These are phyloP conservation scores for Smithornis capensis DNA, from an alignment of 2,113 vertebrate genomes.

Conservation along the genomic window DNA sequence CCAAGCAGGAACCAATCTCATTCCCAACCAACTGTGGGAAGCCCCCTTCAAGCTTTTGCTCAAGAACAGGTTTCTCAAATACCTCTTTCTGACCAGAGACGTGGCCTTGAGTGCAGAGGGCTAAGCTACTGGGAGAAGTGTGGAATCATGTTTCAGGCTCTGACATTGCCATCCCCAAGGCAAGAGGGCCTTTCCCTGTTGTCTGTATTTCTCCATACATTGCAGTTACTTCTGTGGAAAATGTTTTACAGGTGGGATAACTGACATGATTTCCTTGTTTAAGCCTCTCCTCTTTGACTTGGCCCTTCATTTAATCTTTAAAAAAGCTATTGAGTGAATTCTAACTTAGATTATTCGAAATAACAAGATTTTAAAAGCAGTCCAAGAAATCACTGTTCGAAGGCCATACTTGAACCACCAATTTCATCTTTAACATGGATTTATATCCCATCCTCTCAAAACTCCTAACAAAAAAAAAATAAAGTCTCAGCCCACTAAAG, in stretches of 20 bases:
- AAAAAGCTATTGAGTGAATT: background rate
- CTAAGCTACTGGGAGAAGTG: background rate
- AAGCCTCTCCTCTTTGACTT: background rate
- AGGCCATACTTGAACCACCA: background rate
- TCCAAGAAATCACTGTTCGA: background rate
- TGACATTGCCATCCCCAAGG: background rate
- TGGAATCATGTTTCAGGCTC: background rate
- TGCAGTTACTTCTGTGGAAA: background rate
- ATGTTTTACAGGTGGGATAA: background rate
- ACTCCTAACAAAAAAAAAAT: background rate
- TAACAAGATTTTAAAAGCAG: background rate
- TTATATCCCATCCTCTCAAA: constrained; percentile 18
- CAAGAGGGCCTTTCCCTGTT: background rate
- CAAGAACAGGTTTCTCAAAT: background rate
- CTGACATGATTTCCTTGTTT: background rate
- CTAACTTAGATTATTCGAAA: background rate
- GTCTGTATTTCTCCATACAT: background rate
- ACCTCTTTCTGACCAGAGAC: background rate
- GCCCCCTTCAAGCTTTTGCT: background rate
- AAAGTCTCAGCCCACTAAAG: background rate
- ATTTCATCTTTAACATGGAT: constrained; percentile 2
- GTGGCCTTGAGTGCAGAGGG: background rate
- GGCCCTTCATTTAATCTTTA: background rate
- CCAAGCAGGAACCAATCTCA: background rate
- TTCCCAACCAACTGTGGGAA: background rate